Percentiles rank a stretch among this genome's conserved stretches.
These are phyloP conservation scores for Chaenocephalus aceratus DNA, from an alignment of 2,113 vertebrate genomes.

Conservation along the genomic window DNA sequence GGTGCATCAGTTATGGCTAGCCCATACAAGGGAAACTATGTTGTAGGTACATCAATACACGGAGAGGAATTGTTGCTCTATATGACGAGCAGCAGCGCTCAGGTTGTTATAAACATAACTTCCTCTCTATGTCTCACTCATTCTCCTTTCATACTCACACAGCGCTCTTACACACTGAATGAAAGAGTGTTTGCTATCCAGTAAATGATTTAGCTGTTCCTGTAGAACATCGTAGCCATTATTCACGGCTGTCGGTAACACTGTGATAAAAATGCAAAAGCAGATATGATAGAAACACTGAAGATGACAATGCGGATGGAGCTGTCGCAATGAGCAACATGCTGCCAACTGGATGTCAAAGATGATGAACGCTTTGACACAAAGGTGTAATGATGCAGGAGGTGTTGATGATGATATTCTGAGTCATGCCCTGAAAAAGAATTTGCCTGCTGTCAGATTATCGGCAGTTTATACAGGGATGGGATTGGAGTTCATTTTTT, in stretches of 20 bases:
- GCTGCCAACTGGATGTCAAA: background rate
- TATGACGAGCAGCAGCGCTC: slow-evolving; percentile 52
- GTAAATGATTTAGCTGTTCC: slow-evolving; percentile 22
- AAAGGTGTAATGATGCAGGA: background rate
- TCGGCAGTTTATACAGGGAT: background rate
- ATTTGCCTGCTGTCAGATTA: background rate
- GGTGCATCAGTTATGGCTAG: slow-evolving; percentile 36
- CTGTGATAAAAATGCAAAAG: slow-evolving; percentile 4
- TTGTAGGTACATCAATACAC: slow-evolving; percentile 71
- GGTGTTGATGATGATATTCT: background rate
- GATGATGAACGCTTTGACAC: background rate
- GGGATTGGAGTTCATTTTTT: background rate
- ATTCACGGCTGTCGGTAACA: slow-evolving; percentile 6
- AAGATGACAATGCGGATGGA: background rate
- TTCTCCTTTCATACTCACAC: slow-evolving; percentile 33
- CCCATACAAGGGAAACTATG: slow-evolving; percentile 78
- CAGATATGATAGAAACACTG: background rate
- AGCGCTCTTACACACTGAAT: background rate
- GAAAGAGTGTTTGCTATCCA: slow-evolving; percentile 19
- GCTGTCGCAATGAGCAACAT: background rate
- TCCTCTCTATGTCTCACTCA: slow-evolving; percentile 49
- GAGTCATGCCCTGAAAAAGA: background rate
- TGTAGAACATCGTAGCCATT: slow-evolving; percentile 8
- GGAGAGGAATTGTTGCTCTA: slow-evolving; percentile 61
- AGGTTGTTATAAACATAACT: slow-evolving; percentile 65